Evolutionary conservation across 2,888 invertebrate species (phyloP), one percentile per base, ranked within the genome.

Genomic region (Acleris emargana): DNA sequence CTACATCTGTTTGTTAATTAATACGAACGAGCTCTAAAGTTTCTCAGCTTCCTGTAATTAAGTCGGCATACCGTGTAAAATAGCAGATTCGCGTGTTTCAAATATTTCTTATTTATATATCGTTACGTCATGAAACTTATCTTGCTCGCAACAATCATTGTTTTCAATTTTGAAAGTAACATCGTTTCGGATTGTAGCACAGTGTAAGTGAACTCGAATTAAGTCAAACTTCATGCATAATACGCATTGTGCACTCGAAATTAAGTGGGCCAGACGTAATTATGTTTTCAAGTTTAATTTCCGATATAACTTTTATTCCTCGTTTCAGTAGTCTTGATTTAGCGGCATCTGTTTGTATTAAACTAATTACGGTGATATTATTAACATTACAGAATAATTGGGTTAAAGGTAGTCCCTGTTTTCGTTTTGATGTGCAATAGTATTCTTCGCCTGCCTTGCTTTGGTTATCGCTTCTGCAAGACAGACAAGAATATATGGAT

Each of bases 141-240:
- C 49, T 49, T 42, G 58, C 49, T 49, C 32, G 58, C 18, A 64
- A 22, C 17, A 16, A 51, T 66, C 60, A 61, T 66, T 66, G 66
- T 66, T 66, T 61, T 52, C 57, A 51, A 60, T 66, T 66, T 66
- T 66, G 66, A 66, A 66, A 66, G 66, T 57, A 66, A 66, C 66
- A 57, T 61, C 57, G 66, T 61, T 61, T 61, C 66, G 60, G 66
- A 57, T 57, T 66, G 51, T 43, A 64, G 68, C 70, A 63, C 67
- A 66, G 68, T 60, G 58, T 69, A 55, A 67, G 68, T 53, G 69
- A 69, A 60, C 69, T 67, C 69, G 61, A 63, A 67, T 63, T 55
- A 50, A 62, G 32, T 22, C 51, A 17, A 47, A 45, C 54, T 59
- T 50, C 63, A 38, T 38, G 1, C 38, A 62, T 58, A 67, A 58